Evolutionary conservation across 64 coral and sea anemone genomes (phyloP), one percentile per base, ranked within the genome.

Genomic region (Platygyra sinensis): DNA sequence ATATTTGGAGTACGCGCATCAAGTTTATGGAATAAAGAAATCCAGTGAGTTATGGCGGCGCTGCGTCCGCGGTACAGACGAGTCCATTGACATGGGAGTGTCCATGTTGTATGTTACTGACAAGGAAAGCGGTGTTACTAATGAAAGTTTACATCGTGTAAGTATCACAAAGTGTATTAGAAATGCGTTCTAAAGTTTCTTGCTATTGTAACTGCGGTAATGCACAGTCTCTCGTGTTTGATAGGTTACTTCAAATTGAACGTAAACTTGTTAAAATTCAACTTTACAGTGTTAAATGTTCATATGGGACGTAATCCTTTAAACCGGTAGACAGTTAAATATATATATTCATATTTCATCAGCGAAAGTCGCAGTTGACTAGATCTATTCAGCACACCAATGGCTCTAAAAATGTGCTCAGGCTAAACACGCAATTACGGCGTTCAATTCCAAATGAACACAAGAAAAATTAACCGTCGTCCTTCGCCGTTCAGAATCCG

Each of bases 21-120:
- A 13, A 5, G 81, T 36, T 69, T 85, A 85, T 18, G 81, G 81
- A 17, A 85, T 85, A 85, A 36, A 85, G 39, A 85, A 71, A 85
- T 67, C 62, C 36, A 85, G 81, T 71, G 62, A 62, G 9, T 50
- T 85, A 49, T 85, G 81, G 81, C 81, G 81, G n/a, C 65, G 81
- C 46, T 85, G 81, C 63, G 62, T 85, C 62, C 81, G 81, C 33
- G 39, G 63, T 29, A 85, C 81, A 50, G 63, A 49, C 33, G 36
- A 8, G 63, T 85, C 81, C 1, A 38, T 85, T 28, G 81, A 85
- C 51, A 69, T 85, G 81, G 81, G 81, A 5, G 81, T 85, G 10
- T 85, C 81, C 20, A 72, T 50, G 62, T 20, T 85, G 62, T 85
- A 71, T n/a, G 67, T 85, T 8, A 85, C 65, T 51, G 81, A 42